Evolutionary conservation across 2,888 invertebrate species (phyloP).

Genomic region (Rotaria magnacalcarata): DNA sequence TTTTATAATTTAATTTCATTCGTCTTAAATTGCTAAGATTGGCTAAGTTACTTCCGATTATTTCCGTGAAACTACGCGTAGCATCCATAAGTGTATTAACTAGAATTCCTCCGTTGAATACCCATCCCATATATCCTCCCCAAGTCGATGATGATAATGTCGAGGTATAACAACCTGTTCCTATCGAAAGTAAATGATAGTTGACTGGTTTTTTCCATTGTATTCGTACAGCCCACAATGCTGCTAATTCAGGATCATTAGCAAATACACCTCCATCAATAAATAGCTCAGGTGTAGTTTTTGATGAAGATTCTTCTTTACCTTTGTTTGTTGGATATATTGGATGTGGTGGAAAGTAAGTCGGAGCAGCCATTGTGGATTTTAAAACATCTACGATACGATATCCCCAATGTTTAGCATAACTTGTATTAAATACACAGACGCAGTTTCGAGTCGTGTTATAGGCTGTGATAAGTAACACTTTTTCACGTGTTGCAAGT

Average conservation of each 20-base stretch:
- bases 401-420: neutral
- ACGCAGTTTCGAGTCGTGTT: neutral
- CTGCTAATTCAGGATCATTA: neutral
- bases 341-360: neutral
- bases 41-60: neutral
- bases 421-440: slow-evolving; percentile 7
- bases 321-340: neutral
- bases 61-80: neutral
- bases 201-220: neutral
- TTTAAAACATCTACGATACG: slow-evolving; percentile 23
- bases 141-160: neutral
- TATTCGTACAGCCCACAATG: neutral
- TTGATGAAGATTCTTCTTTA: no score
- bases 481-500: neutral
- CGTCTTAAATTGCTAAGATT: neutral
- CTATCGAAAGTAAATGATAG: neutral
- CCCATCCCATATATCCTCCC: neutral
- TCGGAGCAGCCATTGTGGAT: slow-evolving; percentile 7
- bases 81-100: neutral
- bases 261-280: neutral
- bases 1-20: neutral
- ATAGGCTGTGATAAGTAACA: neutral
- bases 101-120: neutral
- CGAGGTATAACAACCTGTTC: neutral
- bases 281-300: neutral